These are phyloP conservation scores for Timema cristinae DNA, from an alignment of 2,888 invertebrate species.

Conservation along the genomic window DNA sequence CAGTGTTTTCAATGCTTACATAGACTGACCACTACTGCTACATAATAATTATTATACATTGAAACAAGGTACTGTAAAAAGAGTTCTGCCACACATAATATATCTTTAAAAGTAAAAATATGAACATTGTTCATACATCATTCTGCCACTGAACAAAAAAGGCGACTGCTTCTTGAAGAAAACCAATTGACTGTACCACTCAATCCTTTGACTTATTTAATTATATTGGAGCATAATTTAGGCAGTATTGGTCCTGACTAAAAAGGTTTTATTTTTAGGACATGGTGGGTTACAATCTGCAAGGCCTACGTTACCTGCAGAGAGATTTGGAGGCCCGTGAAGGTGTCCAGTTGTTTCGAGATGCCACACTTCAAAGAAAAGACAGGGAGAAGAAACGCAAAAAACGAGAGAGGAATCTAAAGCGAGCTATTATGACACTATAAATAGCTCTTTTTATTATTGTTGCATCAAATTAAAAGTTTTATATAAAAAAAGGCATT, in stretches of 20 bases:
- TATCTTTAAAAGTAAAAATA: no score
- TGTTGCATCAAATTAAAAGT: no score
- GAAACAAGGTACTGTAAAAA: no score
- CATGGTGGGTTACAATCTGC: slow-evolving; percentile 78
- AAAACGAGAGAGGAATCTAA: slow-evolving; percentile 57
- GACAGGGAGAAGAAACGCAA: slow-evolving; percentile 60
- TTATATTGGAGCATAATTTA: not conserved
- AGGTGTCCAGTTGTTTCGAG: slow-evolving; percentile 71
- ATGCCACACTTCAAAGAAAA: slow-evolving; percentile 61
- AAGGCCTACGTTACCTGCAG: slow-evolving; percentile 73
- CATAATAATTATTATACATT: no score
- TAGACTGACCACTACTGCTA: no score
- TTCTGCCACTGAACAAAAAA: no score
- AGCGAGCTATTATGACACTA: slow-evolving; percentile 54
- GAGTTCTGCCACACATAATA: no score
- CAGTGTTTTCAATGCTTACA: no score
- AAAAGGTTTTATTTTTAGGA: slow-evolving; percentile 54
- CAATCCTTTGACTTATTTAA: not conserved
- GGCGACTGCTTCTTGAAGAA: not conserved
- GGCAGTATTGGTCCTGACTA: slow-evolving; percentile 15
- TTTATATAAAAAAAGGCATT: no score
- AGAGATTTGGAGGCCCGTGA: slow-evolving; percentile 70
- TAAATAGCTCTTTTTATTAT: slow-evolving; percentile 32
- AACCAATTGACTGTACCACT: no score
- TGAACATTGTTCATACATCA: no score